Percentiles rank a stretch among this genome's conserved stretches.
These are phyloP conservation scores for Phortica okadai DNA, from an alignment of 2,888 invertebrate species.

Conservation along the genomic window DNA sequence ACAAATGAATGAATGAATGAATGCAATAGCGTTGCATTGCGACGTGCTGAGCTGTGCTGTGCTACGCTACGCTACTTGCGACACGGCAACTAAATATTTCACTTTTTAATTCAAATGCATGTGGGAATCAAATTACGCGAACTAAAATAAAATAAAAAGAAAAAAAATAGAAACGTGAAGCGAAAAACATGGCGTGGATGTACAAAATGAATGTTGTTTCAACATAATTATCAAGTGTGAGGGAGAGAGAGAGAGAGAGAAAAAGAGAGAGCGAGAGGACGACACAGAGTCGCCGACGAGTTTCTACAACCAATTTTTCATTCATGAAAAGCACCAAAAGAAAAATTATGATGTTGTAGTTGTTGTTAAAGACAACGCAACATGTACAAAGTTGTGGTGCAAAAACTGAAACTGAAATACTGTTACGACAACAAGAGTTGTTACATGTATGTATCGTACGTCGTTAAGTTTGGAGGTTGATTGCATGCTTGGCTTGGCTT, in stretches of 20 bases:
- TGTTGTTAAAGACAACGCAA: constrained; percentile 6
- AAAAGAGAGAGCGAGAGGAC: neutral
- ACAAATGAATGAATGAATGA: constrained; percentile 11
- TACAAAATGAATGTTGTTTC: constrained; percentile 1
- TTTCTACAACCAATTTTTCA: constrained; percentile 53
- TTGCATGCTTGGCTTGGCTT: neutral
- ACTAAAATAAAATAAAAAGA: neutral
- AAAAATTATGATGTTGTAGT: neutral
- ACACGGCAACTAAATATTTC: constrained; percentile 51
- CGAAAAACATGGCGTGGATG: neutral
- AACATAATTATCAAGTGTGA: neutral
- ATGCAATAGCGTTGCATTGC: constrained; percentile 30
- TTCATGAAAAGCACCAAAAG: constrained; percentile 55
- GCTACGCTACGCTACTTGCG: neutral
- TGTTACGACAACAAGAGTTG: constrained; percentile 47
- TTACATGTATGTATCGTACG: neutral
- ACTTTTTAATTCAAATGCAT: constrained; percentile 70
- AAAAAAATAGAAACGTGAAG: neutral
- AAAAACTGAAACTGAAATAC: constrained; percentile 1
- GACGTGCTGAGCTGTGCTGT: constrained; percentile 31
- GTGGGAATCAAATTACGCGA: constrained; percentile 64
- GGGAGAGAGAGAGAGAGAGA: neutral
- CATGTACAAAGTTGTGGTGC: neutral
- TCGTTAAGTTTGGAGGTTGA: too few relatives aligned
- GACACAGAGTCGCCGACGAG: neutral